Evolutionary conservation across 2,113 vertebrate genomes (phyloP).

Genomic region (Oncorhynchus clarkii): DNA sequence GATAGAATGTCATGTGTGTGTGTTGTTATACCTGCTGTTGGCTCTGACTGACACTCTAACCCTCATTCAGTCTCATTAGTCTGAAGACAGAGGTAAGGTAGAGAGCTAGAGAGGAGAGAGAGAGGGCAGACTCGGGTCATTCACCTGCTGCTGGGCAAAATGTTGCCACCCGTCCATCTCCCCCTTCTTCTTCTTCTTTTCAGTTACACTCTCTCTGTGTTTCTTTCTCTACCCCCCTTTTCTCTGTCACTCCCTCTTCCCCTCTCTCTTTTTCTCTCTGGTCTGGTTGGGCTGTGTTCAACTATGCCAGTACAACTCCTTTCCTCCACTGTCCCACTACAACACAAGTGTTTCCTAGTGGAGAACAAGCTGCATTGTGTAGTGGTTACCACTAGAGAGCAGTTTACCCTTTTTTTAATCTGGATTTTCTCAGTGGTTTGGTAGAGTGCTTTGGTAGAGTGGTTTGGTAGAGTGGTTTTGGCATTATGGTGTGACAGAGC

Average conservation of each 20-base stretch:
- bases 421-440: too few relatives aligned
- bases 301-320: neutral
- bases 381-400: neutral
- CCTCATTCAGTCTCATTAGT: slow-evolving; percentile 50
- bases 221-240: neutral
- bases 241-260: neutral
- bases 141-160: slow-evolving; percentile 33
- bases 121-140: neutral
- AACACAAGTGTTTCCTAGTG: neutral
- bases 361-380: neutral
- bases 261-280: neutral
- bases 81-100: slow-evolving; percentile 27
- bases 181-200: neutral
- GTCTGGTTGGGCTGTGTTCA: neutral
- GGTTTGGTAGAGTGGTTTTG: neutral
- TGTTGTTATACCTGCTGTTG: neutral
- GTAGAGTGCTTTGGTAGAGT: neutral
- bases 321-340: neutral
- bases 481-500: neutral
- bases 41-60: slow-evolving; percentile 2
- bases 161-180: slow-evolving; percentile 2
- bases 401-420: neutral
- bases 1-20: slow-evolving; percentile 10
- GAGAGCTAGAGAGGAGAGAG: neutral
- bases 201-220: neutral